phyloP scores from a whole-genome alignment of 1,140 invertebrate species.

The Lepidurus arcticus region DNA sequence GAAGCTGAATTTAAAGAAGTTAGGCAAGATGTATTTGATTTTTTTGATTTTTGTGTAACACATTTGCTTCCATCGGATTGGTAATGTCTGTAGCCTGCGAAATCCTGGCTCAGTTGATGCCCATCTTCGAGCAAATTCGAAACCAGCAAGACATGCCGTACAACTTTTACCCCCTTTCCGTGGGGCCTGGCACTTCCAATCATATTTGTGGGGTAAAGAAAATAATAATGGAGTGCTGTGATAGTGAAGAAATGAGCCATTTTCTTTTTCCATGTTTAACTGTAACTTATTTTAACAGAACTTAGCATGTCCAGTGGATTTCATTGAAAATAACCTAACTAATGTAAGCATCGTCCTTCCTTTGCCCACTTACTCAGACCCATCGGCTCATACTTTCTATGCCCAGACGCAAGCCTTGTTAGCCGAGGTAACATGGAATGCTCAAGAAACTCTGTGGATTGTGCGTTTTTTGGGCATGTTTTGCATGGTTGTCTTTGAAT shows the following conservation, averaged over 20 bases:
- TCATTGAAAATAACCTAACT: neutral
- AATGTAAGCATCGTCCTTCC: slow-evolving; percentile 12
- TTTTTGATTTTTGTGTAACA: slow-evolving; percentile 14
- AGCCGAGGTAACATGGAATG: slow-evolving; percentile 1
- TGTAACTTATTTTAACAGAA: neutral
- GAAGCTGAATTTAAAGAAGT: too few species aligned
- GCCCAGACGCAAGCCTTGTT: slow-evolving; percentile 7
- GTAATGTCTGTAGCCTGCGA: slow-evolving; percentile 66
- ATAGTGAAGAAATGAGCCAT: neutral
- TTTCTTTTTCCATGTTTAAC: neutral
- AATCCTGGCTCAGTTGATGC: slow-evolving; percentile 85
- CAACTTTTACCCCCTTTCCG: slow-evolving; percentile 27
- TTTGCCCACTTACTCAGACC: slow-evolving; percentile 21
- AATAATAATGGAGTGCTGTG: neutral
- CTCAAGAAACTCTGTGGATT: neutral
- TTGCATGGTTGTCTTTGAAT: neutral
- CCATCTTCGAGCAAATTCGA: slow-evolving; percentile 84
- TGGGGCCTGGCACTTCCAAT: neutral
- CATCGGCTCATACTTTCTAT: slow-evolving; percentile 22
- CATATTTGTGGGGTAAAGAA: slow-evolving; percentile 4
- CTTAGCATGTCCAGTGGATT: neutral
- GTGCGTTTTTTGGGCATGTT: neutral
- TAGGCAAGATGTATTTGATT: neutral
- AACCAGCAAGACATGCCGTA: slow-evolving; percentile 76
- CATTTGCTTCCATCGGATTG: slow-evolving; percentile 24